A percentile compares a stretch with the other conserved stretches of the same genome.
phyloP scores from a whole-genome alignment of 2,113 vertebrate genomes.

The Bagarius yarrelli region DNA sequence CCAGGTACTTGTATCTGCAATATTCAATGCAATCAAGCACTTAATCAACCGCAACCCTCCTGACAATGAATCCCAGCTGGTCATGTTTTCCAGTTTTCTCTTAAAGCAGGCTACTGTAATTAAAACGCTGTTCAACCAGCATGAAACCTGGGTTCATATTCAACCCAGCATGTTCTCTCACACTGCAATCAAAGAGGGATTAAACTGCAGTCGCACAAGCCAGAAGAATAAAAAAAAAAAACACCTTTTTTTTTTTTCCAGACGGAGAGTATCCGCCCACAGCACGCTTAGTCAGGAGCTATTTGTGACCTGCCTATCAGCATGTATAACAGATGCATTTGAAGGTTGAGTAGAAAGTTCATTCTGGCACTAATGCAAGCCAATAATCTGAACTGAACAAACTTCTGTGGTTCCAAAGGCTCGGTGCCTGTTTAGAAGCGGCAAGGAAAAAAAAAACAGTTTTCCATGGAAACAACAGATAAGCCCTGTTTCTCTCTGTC shows the following conservation, averaged over 20 bases:
- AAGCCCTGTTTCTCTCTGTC: neutral
- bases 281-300: slow-evolving; percentile 33
- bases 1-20: slow-evolving; percentile 24
- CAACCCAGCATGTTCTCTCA: slow-evolving; percentile 24
- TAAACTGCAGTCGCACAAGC: slow-evolving; percentile 38
- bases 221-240: neutral
- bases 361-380: neutral
- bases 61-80: slow-evolving; percentile 30
- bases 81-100: slow-evolving; percentile 40
- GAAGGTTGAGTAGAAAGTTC: slow-evolving; percentile 15
- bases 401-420: slow-evolving; percentile 10
- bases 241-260: slow-evolving; percentile 19
- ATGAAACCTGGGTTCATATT: slow-evolving; percentile 41
- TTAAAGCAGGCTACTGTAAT: slow-evolving; percentile 53
- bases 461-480: slow-evolving; percentile 41
- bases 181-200: slow-evolving; percentile 62
- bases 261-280: slow-evolving; percentile 9
- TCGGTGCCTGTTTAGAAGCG: neutral
- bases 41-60: slow-evolving; percentile 32
- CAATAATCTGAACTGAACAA: slow-evolving; percentile 26
- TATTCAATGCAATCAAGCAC: slow-evolving; percentile 37
- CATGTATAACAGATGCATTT: slow-evolving; percentile 29
- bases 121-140: slow-evolving; percentile 54
- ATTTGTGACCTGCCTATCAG: slow-evolving; percentile 34
- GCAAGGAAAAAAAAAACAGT: neutral